Evolutionary conservation across 1,140 invertebrate species (phyloP), one percentile per base, ranked within the genome.

Genomic region (Zaprionus gabonicus): DNA sequence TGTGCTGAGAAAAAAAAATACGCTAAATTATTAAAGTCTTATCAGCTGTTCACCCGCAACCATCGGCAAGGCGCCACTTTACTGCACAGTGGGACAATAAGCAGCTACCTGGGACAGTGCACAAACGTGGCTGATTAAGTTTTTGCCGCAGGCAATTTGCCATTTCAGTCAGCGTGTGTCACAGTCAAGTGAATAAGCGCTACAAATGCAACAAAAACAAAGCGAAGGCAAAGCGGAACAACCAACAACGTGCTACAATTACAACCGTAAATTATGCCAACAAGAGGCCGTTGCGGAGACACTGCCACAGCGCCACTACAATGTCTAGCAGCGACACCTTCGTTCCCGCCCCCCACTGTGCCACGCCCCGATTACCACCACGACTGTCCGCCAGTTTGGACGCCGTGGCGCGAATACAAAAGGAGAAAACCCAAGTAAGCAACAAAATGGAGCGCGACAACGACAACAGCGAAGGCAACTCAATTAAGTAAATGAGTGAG

Each of bases 251-350:
- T 82, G 84, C 77, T 80, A 78, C 83, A 82, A 88, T 87, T 87
- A 87, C 83, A 78, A 78, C 77, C 77, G 83, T 87, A 87, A 87
- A 83, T 87, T 88, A 80, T 82, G 83, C 83, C 80, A 80, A 78
- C 77, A 86, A 70, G 71, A 76, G 63, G 57, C 69, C 71, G 60
- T 62, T 34, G 41, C 34, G 27, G 59, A 57, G 44, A 31, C 69
- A 70, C 75, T 64, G 44, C 53, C 65, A 67, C 31, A 66, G 31
- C 71, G 31, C 71, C 59, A 68, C 77, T 71, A 46, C 44, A 74
- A 71, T 67, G 31, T 51, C 59, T 23, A 25, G 46, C 46, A 25
- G 46, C 20, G 10, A 13, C 46, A 51, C 46, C 38, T 44, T 36
- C 38, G 31, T 36, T 12, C 36, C 46, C 44, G 23, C 23, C 23